Evolutionary conservation across 2,113 vertebrate species (phyloP).

Genomic region (Plectropomus leopardus): DNA sequence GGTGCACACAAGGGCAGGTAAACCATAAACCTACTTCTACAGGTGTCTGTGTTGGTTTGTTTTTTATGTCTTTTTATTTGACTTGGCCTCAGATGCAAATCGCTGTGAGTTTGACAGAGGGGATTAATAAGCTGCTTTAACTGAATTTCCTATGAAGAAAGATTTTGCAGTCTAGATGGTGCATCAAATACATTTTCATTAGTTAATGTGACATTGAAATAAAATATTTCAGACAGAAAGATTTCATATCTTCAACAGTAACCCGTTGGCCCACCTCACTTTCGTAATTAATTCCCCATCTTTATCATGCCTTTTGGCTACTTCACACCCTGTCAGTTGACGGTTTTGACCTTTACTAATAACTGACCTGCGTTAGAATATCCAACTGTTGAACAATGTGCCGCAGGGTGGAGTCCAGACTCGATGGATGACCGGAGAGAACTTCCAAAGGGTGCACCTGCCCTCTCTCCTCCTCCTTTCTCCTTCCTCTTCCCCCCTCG

Average conservation of each 20-base stretch:
- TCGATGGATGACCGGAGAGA: slow-evolving; percentile 67
- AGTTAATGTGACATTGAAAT: background rate
- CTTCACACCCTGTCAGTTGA: background rate
- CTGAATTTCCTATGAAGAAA: background rate
- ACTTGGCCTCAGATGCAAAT: background rate
- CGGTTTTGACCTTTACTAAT: background rate
- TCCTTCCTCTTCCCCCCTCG: slow-evolving; percentile 42
- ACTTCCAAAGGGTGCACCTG: slow-evolving; percentile 61
- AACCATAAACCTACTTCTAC: background rate
- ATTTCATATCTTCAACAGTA: background rate
- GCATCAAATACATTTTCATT: background rate
- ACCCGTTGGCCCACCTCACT: background rate
- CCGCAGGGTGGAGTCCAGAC: slow-evolving; percentile 84
- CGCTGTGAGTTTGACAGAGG: background rate
- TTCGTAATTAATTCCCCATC: background rate
- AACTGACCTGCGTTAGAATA: slow-evolving; percentile 90
- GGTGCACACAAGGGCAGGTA: background rate
- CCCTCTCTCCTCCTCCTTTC: slow-evolving; percentile 13
- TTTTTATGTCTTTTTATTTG: background rate
- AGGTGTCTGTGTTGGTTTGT: background rate
- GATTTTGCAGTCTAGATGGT: background rate
- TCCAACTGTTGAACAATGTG: slow-evolving; percentile 92
- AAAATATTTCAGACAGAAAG: no score
- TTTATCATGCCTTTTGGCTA: background rate
- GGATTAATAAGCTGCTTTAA: background rate